Conservation (phyloP, 1,140 invertebrate genomes). For the Cyclina sinensis region DNA sequence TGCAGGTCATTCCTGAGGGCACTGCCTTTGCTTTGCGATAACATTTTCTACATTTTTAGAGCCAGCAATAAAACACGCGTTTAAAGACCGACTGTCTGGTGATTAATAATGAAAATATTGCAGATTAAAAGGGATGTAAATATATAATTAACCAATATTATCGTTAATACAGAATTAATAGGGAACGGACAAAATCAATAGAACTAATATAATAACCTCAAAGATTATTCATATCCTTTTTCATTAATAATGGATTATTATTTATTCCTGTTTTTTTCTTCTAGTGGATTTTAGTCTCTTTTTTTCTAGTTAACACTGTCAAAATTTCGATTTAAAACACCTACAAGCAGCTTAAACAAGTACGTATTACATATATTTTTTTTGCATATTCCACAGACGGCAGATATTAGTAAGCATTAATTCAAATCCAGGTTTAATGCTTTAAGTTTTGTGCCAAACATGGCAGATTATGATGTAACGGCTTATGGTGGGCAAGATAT, state of each 20-base stretch:
- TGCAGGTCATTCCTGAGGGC: not conserved
- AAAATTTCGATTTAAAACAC: not conserved
- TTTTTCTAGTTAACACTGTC: not conserved
- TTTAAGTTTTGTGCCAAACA: not conserved
- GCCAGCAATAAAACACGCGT: not conserved
- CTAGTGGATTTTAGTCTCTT: too few relatives aligned
- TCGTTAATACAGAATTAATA: not conserved
- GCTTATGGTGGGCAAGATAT: not conserved
- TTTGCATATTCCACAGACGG: not conserved
- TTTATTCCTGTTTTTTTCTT: not conserved
- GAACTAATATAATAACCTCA: not conserved
- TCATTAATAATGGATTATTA: slow-evolving; percentile 1
- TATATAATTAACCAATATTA: slow-evolving; percentile 15
- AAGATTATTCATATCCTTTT: not conserved
- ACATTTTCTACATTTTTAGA: not conserved
- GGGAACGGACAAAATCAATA: not conserved
- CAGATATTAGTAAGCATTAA: not conserved
- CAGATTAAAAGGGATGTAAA: not conserved
- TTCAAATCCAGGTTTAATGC: not conserved
- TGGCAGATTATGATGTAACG: not conserved
- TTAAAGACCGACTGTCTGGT: not conserved
- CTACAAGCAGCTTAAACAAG: not conserved
- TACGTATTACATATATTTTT: too few relatives aligned
- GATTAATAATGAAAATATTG: slow-evolving; percentile 37
- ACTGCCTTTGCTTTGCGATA: not conserved